Percentiles rank a stretch among this genome's conserved stretches.
Evolutionary conservation across 1,140 invertebrate species (phyloP).

Genomic region (Parapsyche elsis): DNA sequence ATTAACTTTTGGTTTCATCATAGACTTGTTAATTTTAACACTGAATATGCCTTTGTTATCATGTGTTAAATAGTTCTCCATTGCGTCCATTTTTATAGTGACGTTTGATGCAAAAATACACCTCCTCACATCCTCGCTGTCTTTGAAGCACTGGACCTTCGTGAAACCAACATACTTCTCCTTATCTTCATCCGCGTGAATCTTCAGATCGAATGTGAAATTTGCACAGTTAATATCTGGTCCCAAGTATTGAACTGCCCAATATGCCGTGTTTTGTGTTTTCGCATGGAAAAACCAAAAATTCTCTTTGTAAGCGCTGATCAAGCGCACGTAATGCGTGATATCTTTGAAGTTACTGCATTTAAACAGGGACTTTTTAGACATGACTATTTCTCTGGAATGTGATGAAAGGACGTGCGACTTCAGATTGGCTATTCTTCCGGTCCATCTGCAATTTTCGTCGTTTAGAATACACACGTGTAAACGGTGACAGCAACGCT

Average conservation of each 20-base stretch:
- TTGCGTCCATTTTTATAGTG: not conserved
- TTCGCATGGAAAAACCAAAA: constrained; percentile 40
- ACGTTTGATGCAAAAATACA: not conserved
- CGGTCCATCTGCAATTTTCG: constrained; percentile 9
- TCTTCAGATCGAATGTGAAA: constrained; percentile 30
- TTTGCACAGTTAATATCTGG: constrained; percentile 28
- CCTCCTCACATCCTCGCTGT: not conserved
- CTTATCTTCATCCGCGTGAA: constrained; percentile 26
- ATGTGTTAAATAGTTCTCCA: not conserved
- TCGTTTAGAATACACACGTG: constrained; percentile 19
- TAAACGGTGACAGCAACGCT: constrained; percentile 18
- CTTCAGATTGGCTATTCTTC: constrained; percentile 7
- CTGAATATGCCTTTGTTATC: not conserved
- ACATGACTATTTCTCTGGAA: constrained; percentile 11
- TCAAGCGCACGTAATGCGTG: not conserved
- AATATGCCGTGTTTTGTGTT: constrained; percentile 6
- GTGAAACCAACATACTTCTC: constrained; percentile 36
- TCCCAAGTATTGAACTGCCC: constrained; percentile 41
- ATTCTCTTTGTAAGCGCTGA: constrained; percentile 18
- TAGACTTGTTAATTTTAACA: too few species aligned
- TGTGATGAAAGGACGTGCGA: not conserved
- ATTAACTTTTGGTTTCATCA: too few species aligned
- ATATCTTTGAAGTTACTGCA: constrained; percentile 24
- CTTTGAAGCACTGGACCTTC: constrained; percentile 32
- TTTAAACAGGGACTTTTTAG: not conserved